Percentiles rank a stretch among this genome's conserved stretches.
These are phyloP conservation scores for Campoletis raptor DNA, from an alignment of 2,888 invertebrate species.

Conservation along the genomic window DNA sequence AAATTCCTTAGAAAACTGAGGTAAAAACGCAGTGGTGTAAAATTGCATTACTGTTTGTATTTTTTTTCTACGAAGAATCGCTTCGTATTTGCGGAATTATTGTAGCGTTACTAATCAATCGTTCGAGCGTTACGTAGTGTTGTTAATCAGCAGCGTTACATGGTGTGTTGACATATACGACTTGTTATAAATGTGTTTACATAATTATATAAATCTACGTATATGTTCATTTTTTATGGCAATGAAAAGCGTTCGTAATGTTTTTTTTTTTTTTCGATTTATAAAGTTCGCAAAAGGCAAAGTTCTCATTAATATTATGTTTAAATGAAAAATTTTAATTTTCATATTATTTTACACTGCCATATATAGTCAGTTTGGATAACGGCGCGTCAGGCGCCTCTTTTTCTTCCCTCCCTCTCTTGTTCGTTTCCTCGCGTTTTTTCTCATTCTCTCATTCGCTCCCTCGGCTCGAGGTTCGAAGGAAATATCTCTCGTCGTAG, in stretches of 20 bases:
- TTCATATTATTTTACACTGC: background rate
- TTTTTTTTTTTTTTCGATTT: background rate
- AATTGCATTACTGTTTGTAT: background rate
- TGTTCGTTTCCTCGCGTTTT: background rate
- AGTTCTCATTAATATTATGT: background rate
- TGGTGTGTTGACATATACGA: background rate
- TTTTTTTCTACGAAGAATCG: conserved; percentile 12
- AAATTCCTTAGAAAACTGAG: background rate
- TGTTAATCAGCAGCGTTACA: background rate
- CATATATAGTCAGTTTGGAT: background rate
- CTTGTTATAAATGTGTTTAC: conserved; percentile 2
- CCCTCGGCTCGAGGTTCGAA: conserved; percentile 35
- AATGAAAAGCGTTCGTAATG: background rate
- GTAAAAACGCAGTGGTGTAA: background rate
- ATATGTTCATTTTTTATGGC: background rate
- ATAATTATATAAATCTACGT: background rate
- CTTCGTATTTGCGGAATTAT: conserved; percentile 34
- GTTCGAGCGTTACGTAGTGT: conserved; percentile 8
- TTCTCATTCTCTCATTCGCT: conserved; percentile 28
- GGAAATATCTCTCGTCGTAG: conserved; percentile 57
- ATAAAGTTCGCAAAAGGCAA: background rate
- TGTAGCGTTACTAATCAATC: conserved; percentile 33
- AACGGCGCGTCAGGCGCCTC: conserved; percentile 21
- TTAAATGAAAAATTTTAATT: background rate
- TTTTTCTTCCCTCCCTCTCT: conserved; percentile 13